Evolutionary conservation across 2,888 invertebrate genomes (phyloP).

Genomic region (Acleris emargana): DNA sequence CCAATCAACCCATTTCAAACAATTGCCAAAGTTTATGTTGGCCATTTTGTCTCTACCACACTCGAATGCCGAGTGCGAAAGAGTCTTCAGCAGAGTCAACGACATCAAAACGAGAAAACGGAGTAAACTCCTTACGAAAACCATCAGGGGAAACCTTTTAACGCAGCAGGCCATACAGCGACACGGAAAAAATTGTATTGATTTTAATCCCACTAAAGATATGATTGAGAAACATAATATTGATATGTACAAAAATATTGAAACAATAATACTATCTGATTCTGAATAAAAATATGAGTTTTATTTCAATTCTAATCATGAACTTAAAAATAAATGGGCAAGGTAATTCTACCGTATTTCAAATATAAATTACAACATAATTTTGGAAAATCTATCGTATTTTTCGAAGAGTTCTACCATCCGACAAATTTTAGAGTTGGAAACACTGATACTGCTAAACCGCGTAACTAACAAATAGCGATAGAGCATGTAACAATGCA

Average conservation of each 20-base stretch:
- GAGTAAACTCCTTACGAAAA: not conserved
- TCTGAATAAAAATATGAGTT: slow-evolving; percentile 22
- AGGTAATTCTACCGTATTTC: slow-evolving; percentile 29
- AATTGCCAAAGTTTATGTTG: not conserved
- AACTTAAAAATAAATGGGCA: slow-evolving; percentile 25
- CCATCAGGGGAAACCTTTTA: not conserved
- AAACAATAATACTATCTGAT: slow-evolving; percentile 30
- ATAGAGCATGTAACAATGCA: too few species aligned
- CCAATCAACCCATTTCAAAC: not conserved
- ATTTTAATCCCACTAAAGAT: not conserved
- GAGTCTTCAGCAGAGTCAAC: not conserved
- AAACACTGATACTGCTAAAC: too few species aligned
- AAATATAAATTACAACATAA: slow-evolving; percentile 25
- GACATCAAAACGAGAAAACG: not conserved
- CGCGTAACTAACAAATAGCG: too few species aligned
- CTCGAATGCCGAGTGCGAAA: not conserved
- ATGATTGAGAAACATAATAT: not conserved
- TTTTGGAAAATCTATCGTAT: slow-evolving; percentile 29
- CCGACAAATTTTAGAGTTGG: too few species aligned
- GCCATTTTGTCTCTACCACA: not conserved
- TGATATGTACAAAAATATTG: slow-evolving; percentile 23
- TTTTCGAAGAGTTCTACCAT: slow-evolving; percentile 20
- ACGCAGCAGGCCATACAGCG: not conserved
- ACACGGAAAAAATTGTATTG: slow-evolving; percentile 1
- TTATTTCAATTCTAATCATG: not conserved